These are phyloP conservation scores for Zelleria hepariella DNA, from an alignment of 2,888 invertebrate species.

Conservation along the genomic window DNA sequence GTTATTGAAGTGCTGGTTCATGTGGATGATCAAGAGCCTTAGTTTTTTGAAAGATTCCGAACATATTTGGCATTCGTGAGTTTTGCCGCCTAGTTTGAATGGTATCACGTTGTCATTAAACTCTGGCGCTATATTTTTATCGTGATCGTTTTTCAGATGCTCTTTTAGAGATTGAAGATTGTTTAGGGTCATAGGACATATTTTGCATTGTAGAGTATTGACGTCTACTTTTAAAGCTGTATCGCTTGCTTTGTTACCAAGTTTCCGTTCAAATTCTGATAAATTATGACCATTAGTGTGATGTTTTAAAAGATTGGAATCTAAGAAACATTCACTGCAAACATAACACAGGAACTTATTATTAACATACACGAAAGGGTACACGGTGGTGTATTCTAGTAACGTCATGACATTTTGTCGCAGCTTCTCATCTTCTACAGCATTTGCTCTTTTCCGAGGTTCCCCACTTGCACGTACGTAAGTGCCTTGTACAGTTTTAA, in stretches of 20 bases:
- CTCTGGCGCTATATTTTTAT: slow-evolving; percentile 28
- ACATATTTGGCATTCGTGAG: slow-evolving; percentile 47
- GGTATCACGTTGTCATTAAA: slow-evolving; percentile 48
- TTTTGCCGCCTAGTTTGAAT: slow-evolving; percentile 36
- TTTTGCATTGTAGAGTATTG: slow-evolving; percentile 34
- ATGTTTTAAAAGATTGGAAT: slow-evolving; percentile 29
- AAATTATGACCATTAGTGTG: slow-evolving; percentile 33
- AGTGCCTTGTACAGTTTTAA: slow-evolving; percentile 25
- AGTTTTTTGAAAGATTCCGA: slow-evolving; percentile 37
- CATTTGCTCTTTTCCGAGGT: slow-evolving; percentile 15
- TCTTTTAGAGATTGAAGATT: slow-evolving; percentile 32
- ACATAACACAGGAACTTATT: slow-evolving; percentile 51
- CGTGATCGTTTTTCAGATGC: slow-evolving; percentile 36
- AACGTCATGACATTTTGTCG: slow-evolving; percentile 39
- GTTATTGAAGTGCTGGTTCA: slow-evolving; percentile 55
- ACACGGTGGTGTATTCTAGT: slow-evolving; percentile 43
- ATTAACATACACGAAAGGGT: slow-evolving; percentile 42
- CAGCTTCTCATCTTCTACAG: slow-evolving; percentile 24
- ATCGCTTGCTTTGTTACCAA: slow-evolving; percentile 34
- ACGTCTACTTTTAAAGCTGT: slow-evolving; percentile 49
- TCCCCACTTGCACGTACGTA: slow-evolving; percentile 8
- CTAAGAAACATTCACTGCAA: slow-evolving; percentile 32
- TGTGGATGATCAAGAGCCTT: slow-evolving; percentile 44
- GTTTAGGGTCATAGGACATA: slow-evolving; percentile 29
- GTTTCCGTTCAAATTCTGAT: slow-evolving; percentile 31